These are phyloP conservation scores for Andrena dorsata DNA, from an alignment of 2,888 invertebrate genomes.

Conservation along the genomic window DNA sequence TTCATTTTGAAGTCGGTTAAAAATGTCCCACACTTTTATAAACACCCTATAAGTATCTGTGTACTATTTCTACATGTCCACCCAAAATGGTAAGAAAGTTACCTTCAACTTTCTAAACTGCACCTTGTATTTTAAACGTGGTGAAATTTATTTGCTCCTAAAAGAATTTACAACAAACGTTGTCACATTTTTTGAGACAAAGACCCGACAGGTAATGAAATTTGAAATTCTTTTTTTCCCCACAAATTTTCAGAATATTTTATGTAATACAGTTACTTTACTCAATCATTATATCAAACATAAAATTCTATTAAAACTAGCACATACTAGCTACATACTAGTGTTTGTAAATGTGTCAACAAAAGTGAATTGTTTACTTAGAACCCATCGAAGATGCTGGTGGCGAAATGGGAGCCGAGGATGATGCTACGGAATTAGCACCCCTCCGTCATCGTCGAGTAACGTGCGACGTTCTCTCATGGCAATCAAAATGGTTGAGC, in stretches of 20 bases:
- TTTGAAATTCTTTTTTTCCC: too few relatives aligned
- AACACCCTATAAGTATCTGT: too few relatives aligned
- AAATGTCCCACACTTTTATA: too few relatives aligned
- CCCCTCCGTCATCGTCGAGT: constrained; percentile 49
- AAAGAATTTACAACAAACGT: not conserved
- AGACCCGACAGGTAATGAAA: not conserved
- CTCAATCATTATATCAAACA: too few relatives aligned
- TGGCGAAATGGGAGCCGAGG: not conserved
- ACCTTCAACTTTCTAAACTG: not conserved
- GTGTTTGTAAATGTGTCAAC: not conserved
- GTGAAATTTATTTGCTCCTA: not conserved
- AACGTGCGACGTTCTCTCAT: constrained; percentile 72
- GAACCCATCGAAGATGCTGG: not conserved
- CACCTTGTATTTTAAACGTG: not conserved
- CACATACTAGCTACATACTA: too few relatives aligned
- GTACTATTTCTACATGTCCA: too few relatives aligned
- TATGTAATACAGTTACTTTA: too few relatives aligned
- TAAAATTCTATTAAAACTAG: too few relatives aligned
- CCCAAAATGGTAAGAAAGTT: not conserved
- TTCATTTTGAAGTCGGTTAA: too few relatives aligned
- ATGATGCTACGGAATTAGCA: not conserved
- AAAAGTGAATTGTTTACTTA: constrained; percentile 4
- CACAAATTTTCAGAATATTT: too few relatives aligned
- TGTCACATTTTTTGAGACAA: not conserved
- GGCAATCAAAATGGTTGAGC: constrained; percentile 60